These are phyloP conservation scores for Tapera naevia DNA, from an alignment of 2,797 vertebrate species.

Conservation along the genomic window DNA sequence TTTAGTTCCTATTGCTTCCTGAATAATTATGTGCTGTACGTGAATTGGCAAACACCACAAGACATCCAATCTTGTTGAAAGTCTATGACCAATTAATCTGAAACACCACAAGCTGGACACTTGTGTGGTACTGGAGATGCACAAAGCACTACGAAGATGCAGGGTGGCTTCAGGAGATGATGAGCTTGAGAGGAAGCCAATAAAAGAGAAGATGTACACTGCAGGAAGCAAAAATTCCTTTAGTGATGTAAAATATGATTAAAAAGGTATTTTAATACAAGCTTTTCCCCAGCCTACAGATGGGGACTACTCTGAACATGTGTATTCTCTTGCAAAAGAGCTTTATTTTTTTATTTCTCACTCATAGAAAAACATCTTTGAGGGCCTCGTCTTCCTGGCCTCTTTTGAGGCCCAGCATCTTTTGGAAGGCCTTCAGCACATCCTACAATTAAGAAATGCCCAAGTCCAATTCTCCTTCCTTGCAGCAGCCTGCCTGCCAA, in stretches of 20 bases:
- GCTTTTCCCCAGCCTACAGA: background rate
- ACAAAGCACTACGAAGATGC: background rate
- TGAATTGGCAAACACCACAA: constrained; percentile 53
- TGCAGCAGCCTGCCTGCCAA: background rate
- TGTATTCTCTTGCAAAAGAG: background rate
- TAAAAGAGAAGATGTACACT: background rate
- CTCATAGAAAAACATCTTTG: background rate
- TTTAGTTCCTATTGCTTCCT: constrained; percentile 60
- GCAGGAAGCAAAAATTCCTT: background rate
- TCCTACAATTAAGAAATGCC: background rate
- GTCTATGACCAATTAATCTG: background rate
- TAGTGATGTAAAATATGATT: background rate
- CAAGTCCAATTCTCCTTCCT: constrained; percentile 3
- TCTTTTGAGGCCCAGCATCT: background rate
- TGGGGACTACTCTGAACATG: background rate
- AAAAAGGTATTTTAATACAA: background rate
- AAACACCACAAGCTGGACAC: background rate
- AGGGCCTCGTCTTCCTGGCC: background rate
- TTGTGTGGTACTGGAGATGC: background rate
- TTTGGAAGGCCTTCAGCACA: background rate
- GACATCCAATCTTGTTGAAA: background rate
- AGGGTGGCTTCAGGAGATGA: background rate
- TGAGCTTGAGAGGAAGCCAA: background rate
- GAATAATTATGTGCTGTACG: background rate
- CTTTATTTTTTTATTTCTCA: background rate